Evolutionary conservation across 1,140 invertebrate genomes (phyloP), one percentile per base, ranked within the genome.

Genomic region (Latrodectus geometricus): DNA sequence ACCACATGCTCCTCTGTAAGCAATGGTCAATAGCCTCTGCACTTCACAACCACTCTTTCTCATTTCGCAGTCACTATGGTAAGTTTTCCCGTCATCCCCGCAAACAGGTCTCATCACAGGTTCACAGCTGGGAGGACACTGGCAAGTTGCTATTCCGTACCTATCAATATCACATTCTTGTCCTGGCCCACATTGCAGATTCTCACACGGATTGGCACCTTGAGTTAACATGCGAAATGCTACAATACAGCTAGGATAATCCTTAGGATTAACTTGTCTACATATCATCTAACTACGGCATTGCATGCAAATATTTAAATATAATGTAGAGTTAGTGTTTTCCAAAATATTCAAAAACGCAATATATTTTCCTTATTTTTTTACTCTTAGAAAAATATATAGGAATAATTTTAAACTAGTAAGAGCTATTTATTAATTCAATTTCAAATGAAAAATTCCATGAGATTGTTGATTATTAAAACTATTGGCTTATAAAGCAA

Each of bases 81-180:
- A 96, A 0, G 94, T 95, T 15, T 92, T 91, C 0, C 93, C 94
- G 89, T 95, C 94, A n/a, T 91, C 91, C 2, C 93, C 94, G 90
- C 93, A 95, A 66, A 94, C 94, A 11, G 93, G 94, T 88, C 95
- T 92, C 92, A 97, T 93, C 23, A 97, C 93, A 0, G 94, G 94
- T 15, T 96, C 95, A 91, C 96, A 97, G 17, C 93, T 92, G 0
- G 89, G 86, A 0, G 94, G 94, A 89, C 96, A 97, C 86, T 94
- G 94, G 90, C 96, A 97, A 85, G 93, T 93, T 0, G 96, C 95
- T 72, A 95, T 95, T 0, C 96, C 96, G 83, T 94, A 94, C 77
- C 94, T 93, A 92, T 97, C 94, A 89, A 98, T 96, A 15, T 93
- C 93, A 90, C 96, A 98, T 90, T 95, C 94, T 89, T 97, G 94